Conservation (phyloP, 2,888 invertebrate genomes). For the Coremacera marginata region DNA sequence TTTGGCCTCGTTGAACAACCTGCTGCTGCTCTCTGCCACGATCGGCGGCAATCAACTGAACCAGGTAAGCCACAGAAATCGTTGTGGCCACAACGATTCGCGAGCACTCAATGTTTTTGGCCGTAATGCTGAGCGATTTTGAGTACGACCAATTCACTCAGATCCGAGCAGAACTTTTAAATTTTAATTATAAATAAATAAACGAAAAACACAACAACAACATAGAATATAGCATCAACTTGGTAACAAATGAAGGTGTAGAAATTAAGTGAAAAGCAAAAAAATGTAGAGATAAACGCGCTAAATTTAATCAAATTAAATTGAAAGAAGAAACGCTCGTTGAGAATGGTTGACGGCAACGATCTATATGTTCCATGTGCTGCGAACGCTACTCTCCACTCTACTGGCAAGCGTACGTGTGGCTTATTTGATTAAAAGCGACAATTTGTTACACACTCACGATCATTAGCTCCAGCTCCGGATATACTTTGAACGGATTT, state of each 20-base stretch:
- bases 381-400: conserved; percentile 22
- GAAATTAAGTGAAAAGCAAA: too few relatives aligned
- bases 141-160: conserved; percentile 24
- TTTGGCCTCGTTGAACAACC: conserved; percentile 14
- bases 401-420: conserved; percentile 2
- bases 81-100: not conserved
- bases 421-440: not conserved
- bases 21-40: conserved; percentile 33
- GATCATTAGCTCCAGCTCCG: not conserved
- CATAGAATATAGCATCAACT: not conserved
- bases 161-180: not conserved
- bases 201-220: not conserved
- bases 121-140: conserved; percentile 19
- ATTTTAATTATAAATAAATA: conserved; percentile 35
- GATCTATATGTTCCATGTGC: not conserved
- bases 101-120: conserved; percentile 21
- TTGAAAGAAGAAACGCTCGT: not conserved
- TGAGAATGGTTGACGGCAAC: not conserved
- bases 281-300: not conserved
- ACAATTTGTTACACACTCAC: conserved; percentile 12
- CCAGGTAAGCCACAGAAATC: conserved; percentile 3
- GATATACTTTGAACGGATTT: conserved; percentile 1
- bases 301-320: not conserved
- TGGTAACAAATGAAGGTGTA: not conserved
- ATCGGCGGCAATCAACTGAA: conserved; percentile 37